phyloP scores from a whole-genome alignment of 2,797 vertebrate genomes.

The Craterocephalus amniculus region DNA sequence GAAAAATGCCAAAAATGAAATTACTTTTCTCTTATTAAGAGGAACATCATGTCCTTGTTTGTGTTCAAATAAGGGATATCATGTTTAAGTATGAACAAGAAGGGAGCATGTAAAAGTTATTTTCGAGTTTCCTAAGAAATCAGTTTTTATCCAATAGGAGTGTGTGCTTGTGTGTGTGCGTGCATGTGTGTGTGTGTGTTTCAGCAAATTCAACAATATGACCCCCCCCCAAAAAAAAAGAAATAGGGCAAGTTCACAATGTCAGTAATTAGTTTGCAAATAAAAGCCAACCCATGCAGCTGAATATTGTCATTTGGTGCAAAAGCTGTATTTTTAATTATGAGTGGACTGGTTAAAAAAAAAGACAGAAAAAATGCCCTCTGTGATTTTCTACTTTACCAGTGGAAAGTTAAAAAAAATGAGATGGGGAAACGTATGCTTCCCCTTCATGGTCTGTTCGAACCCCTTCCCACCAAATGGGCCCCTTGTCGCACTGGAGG shows the following conservation, averaged over 20 bases:
- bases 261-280: slow-evolving; percentile 47
- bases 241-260: slow-evolving; percentile 19
- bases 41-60: slow-evolving; percentile 12
- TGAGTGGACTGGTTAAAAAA: no score
- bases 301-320: slow-evolving; percentile 35
- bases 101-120: no score
- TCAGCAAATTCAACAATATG: slow-evolving; percentile 5
- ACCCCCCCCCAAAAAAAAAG: neutral
- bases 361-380: slow-evolving; percentile 26
- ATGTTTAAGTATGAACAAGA: no score
- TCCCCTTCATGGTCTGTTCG: slow-evolving; percentile 4
- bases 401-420: slow-evolving; percentile 26
- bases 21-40: neutral
- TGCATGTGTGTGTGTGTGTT: slow-evolving; percentile 2
- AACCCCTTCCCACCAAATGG: slow-evolving; percentile 33
- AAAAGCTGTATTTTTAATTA: slow-evolving; percentile 30
- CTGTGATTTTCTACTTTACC: slow-evolving; percentile 25
- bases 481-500: slow-evolving; percentile 34
- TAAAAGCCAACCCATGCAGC: slow-evolving; percentile 36
- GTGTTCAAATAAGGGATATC: slow-evolving; percentile 1
- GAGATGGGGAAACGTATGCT: slow-evolving; percentile 26
- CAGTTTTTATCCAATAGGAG: slow-evolving; percentile 20
- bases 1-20: slow-evolving; percentile 17
- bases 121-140: neutral
- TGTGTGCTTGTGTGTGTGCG: neutral